Evolutionary conservation across 2,113 vertebrate genomes (phyloP).

Genomic region (Cebus imitator): DNA sequence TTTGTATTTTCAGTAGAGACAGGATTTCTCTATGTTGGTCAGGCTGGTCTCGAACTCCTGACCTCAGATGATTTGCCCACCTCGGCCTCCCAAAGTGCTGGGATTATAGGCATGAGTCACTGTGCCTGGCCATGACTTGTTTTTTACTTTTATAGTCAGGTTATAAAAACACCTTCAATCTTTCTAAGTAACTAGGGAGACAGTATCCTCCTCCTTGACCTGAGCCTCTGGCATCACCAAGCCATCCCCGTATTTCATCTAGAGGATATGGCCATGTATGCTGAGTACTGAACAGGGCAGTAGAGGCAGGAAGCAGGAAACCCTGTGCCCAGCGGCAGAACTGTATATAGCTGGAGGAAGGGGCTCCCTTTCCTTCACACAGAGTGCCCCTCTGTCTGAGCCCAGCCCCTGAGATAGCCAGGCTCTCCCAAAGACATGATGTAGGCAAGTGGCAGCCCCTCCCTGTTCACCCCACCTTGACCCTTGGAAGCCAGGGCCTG

Average conservation of each 20-base stretch:
- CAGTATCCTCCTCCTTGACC: neutral
- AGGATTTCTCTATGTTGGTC: too few relatives aligned
- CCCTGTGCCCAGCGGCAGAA: neutral
- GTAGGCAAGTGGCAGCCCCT: neutral
- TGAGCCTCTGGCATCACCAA: neutral
- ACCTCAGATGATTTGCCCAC: too few relatives aligned
- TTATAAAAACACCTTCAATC: neutral
- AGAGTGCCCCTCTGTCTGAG: neutral
- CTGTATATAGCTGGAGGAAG: neutral
- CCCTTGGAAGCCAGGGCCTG: neutral
- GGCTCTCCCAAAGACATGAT: neutral
- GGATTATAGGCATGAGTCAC: too few relatives aligned
- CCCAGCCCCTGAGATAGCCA: neutral
- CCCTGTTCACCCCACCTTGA: neutral
- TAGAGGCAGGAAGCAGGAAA: neutral
- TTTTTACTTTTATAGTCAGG: neutral
- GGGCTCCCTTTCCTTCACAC: neutral
- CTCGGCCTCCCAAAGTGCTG: too few relatives aligned
- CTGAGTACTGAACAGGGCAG: neutral
- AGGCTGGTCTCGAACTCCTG: too few relatives aligned
- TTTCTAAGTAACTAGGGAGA: neutral
- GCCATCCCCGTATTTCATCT: neutral
- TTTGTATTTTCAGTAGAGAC: too few relatives aligned
- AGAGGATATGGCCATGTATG: neutral
- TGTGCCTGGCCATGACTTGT: neutral